Percentiles rank a stretch among this genome's conserved stretches.
These are phyloP conservation scores for Himalopsyche anomala DNA, from an alignment of 2,888 invertebrate species.

Conservation along the genomic window DNA sequence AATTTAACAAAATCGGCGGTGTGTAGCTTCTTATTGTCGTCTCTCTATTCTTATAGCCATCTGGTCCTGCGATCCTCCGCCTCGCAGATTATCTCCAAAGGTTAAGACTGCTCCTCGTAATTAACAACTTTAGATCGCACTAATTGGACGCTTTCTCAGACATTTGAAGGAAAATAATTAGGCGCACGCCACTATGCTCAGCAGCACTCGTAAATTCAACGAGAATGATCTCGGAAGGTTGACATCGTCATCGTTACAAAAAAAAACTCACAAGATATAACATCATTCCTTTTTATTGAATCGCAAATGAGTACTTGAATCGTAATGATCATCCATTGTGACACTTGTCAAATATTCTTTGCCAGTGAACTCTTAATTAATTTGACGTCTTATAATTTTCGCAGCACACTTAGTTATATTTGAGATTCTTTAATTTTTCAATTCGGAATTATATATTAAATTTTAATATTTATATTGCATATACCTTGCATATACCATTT, in stretches of 20 bases:
- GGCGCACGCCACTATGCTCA: constrained; percentile 27
- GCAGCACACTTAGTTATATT: too few species aligned
- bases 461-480: too few species aligned
- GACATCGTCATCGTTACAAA: constrained; percentile 29
- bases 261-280: not conserved
- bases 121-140: constrained; percentile 64
- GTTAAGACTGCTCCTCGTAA: constrained; percentile 60
- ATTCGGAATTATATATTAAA: too few species aligned
- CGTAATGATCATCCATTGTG: too few species aligned
- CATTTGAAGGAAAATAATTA: constrained; percentile 63
- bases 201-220: constrained; percentile 23
- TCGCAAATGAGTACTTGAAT: too few species aligned
- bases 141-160: constrained; percentile 66
- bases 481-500: too few species aligned
- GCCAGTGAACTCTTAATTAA: too few species aligned
- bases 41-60: constrained; percentile 23
- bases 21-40: constrained; percentile 1
- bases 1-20: not conserved
- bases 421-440: too few species aligned
- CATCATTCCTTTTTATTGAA: too few species aligned
- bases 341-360: too few species aligned
- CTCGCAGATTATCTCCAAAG: constrained; percentile 60
- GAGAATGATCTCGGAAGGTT: constrained; percentile 18
- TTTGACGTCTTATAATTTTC: too few species aligned
- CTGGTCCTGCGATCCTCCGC: not conserved